Conservation (phyloP, 2,797 vertebrate species). For the Hydrophis major region DNA sequence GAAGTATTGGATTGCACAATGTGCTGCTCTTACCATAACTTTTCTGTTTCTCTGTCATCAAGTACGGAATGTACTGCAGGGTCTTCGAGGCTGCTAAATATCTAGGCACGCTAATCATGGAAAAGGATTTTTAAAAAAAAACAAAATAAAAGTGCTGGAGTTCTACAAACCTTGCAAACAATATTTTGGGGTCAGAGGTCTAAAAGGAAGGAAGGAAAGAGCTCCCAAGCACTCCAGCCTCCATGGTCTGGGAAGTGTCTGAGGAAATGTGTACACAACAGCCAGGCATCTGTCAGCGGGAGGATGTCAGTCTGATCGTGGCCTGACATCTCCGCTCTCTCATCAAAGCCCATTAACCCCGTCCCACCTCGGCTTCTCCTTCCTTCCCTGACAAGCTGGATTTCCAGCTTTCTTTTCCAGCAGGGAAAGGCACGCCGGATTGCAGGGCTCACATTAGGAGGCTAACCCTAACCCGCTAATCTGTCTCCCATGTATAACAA, state of each 20-base stretch:
- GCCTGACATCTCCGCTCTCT: not conserved
- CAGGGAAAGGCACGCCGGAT: not conserved
- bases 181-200: not conserved
- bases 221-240: too few species aligned
- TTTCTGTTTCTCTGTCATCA: not conserved
- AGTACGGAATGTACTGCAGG: not conserved
- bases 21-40: not conserved
- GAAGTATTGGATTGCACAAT: not conserved
- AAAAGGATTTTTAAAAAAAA: not conserved
- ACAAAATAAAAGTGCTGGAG: not conserved
- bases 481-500: not conserved
- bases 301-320: not conserved
- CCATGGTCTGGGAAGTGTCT: not conserved
- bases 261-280: not conserved
- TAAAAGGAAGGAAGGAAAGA: not conserved
- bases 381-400: not conserved
- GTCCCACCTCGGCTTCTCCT: too few species aligned
- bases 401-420: not conserved
- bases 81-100: not conserved
- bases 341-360: not conserved
- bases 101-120: not conserved
- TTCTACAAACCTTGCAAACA: not conserved
- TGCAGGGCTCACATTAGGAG: not conserved
- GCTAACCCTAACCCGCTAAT: not conserved
- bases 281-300: not conserved